A percentile compares a stretch with the other conserved stretches of the same genome.
These are phyloP conservation scores for Sussaba pulchella DNA, from an alignment of 2,888 invertebrate genomes.

Conservation along the genomic window DNA sequence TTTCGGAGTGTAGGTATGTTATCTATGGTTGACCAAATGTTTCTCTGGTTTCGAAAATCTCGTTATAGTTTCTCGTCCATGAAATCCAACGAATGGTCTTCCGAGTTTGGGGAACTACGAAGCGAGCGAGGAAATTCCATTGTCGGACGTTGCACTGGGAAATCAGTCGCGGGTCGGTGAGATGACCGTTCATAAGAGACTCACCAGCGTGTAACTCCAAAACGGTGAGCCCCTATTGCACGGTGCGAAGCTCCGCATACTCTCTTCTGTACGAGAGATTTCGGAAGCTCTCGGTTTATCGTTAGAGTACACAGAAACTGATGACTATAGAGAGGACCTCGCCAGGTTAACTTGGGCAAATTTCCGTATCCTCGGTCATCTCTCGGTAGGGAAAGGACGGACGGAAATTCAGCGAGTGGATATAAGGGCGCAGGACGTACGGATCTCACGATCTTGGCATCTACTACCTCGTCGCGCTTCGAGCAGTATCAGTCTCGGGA, in stretches of 20 bases:
- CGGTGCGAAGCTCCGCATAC: not conserved
- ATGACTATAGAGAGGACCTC: conserved; percentile 5
- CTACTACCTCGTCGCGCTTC: conserved; percentile 40
- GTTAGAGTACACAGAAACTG: conserved; percentile 12
- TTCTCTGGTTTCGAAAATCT: not conserved
- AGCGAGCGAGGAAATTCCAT: not conserved
- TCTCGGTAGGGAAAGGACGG: conserved; percentile 37
- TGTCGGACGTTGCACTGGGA: conserved; percentile 17
- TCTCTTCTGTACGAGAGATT: conserved; percentile 27
- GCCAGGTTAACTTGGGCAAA: conserved; percentile 41
- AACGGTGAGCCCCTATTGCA: not conserved
- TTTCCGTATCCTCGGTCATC: conserved; percentile 58
- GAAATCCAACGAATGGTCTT: not conserved
- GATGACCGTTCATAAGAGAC: too few relatives aligned
- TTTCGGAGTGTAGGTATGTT: not conserved
- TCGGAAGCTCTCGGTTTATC: conserved; percentile 30
- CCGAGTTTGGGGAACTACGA: conserved; percentile 1
- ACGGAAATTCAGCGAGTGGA: conserved; percentile 18
- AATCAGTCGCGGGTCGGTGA: conserved; percentile 23
- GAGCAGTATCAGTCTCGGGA: conserved; percentile 13
- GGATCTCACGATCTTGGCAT: conserved; percentile 41
- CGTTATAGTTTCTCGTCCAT: not conserved
- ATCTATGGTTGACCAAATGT: conserved; percentile 14
- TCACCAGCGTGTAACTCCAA: too few relatives aligned
- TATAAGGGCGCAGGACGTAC: conserved; percentile 18